These are phyloP conservation scores for Acipenser ruthenus DNA, from an alignment of 2,797 vertebrate genomes.

Conservation along the genomic window DNA sequence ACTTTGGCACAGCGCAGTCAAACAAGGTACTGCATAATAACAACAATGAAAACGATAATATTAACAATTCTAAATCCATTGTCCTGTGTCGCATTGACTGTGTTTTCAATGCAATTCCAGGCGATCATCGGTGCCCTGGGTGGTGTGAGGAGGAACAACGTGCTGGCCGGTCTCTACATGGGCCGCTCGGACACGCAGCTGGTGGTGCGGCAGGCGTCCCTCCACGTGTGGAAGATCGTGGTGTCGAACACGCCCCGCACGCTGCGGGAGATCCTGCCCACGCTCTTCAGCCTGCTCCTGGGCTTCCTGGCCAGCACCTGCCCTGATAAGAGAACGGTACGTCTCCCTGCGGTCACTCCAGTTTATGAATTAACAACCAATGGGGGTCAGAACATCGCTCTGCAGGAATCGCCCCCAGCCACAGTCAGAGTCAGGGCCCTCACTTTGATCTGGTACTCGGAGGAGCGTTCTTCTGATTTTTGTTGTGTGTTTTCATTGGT, in stretches of 20 bases:
- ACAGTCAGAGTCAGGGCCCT: no score
- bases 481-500: no score
- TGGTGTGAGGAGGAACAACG: slow-evolving; percentile 84
- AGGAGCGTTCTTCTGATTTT: no score
- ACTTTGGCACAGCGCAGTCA: slow-evolving; percentile 93
- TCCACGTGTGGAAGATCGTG: slow-evolving; percentile 97
- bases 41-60: no score
- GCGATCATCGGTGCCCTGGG: slow-evolving; percentile 91
- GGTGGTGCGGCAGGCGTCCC: slow-evolving; percentile 90
- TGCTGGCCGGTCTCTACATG: slow-evolving; percentile 95
- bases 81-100: no score
- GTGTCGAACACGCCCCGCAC: slow-evolving; percentile 96
- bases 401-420: no score
- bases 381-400: no score
- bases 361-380: no score
- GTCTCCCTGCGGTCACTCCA: slow-evolving; percentile 7
- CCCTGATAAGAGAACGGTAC: slow-evolving; percentile 90
- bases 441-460: no score
- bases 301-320: slow-evolving; percentile 95
- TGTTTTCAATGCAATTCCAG: slow-evolving; percentile 39
- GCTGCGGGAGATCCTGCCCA: slow-evolving; percentile 88
- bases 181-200: slow-evolving; percentile 95
- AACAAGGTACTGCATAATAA: slow-evolving; percentile 70
- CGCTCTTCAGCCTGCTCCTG: slow-evolving; percentile 85
- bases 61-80: no score